Evolutionary conservation across 2,797 vertebrate species (phyloP).

Genomic region (Phalanger gymnotis): DNA sequence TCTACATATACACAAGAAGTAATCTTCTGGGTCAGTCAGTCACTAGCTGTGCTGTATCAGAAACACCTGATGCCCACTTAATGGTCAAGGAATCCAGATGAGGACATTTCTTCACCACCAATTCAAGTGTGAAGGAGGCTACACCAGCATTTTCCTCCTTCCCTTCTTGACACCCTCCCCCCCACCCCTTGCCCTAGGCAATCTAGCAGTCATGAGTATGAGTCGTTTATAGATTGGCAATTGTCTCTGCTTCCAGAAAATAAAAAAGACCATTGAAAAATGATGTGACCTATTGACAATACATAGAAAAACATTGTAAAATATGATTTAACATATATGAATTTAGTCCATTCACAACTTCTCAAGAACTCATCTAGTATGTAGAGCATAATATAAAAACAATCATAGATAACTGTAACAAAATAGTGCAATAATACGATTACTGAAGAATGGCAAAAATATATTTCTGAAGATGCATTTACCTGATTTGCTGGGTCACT

Average conservation of each 20-base stretch:
- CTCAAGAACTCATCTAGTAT: background rate
- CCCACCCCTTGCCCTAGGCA: background rate
- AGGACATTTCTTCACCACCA: background rate
- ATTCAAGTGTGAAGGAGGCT: background rate
- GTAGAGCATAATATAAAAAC: background rate
- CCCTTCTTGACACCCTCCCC: background rate
- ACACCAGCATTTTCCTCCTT: background rate
- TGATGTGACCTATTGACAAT: background rate
- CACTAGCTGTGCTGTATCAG: too few relatives aligned
- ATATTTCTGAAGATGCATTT: constrained; percentile 38
- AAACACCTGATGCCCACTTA: background rate
- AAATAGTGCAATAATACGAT: background rate
- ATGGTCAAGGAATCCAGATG: background rate
- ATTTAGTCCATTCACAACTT: background rate
- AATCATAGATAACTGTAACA: background rate
- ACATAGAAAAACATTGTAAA: background rate
- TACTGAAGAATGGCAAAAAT: background rate
- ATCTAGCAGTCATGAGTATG: background rate
- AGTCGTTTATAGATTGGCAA: background rate
- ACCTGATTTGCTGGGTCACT: constrained; percentile 67
- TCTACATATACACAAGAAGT: too few relatives aligned
- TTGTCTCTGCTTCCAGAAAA: background rate
- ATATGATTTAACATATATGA: background rate
- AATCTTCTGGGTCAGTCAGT: too few relatives aligned
- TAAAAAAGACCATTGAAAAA: background rate